Conservation (phyloP, 2,888 invertebrate species). For the Xylophagus ater region DNA sequence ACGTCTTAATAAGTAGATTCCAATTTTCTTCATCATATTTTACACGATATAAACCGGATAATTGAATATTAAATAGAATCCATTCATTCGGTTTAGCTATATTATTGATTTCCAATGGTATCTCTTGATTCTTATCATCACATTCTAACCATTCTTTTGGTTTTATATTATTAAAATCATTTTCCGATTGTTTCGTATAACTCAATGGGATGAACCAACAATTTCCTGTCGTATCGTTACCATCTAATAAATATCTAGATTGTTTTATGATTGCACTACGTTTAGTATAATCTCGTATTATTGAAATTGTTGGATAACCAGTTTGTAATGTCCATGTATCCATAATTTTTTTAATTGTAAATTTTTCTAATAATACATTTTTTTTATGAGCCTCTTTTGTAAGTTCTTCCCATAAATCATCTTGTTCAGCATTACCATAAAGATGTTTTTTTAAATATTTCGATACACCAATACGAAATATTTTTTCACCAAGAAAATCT, state of each 20-base stretch:
- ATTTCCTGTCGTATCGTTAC: constrained; percentile 4
- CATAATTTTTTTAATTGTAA: constrained; percentile 57
- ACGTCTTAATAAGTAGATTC: constrained; percentile 44
- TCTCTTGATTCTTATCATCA: constrained; percentile 6
- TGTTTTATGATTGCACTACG: constrained; percentile 43
- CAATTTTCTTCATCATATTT: constrained; percentile 61
- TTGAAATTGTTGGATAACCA: constrained; percentile 61
- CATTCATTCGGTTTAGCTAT: constrained; percentile 42
- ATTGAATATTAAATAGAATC: constrained; percentile 55
- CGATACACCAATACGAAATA: constrained; percentile 50
- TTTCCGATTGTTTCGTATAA: constrained; percentile 35
- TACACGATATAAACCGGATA: constrained; percentile 53
- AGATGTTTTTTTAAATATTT: constrained; percentile 49
- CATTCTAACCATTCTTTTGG: constrained; percentile 41
- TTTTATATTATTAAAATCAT: constrained; percentile 38
- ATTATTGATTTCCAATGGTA: too few species aligned
- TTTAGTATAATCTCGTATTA: constrained; percentile 44
- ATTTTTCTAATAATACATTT: constrained; percentile 39
- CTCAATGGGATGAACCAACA: constrained; percentile 48
- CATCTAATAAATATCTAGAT: constrained; percentile 28
- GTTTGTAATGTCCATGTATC: constrained; percentile 69
- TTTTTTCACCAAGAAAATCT: constrained; percentile 59
- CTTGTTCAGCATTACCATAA: constrained; percentile 59
- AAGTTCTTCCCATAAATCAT: constrained; percentile 63
- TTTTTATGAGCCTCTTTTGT: constrained; percentile 40